Conservation (phyloP, 2,113 vertebrate genomes). For the Labrus mixtus region DNA sequence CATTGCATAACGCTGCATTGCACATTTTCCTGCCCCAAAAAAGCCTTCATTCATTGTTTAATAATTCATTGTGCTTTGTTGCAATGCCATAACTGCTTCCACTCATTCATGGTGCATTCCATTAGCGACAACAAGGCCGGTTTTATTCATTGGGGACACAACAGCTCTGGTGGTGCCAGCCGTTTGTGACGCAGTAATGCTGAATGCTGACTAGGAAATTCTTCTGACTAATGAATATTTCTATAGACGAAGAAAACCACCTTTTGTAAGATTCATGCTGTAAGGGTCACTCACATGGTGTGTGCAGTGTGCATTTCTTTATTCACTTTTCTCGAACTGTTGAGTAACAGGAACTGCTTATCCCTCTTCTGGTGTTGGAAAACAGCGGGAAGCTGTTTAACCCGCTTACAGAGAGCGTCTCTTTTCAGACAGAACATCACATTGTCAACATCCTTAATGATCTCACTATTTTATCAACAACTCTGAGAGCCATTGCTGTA, state of each 20-base stretch:
- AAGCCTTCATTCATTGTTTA: conserved; percentile 44
- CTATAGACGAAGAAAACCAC: conserved; percentile 10
- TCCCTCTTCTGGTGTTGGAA: conserved; percentile 11
- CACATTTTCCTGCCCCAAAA: conserved; percentile 33
- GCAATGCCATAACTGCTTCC: conserved; percentile 23
- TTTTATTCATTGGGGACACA: conserved; percentile 50
- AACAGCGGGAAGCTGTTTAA: conserved; percentile 18
- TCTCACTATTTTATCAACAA: conserved; percentile 16
- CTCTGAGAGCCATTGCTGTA: conserved; percentile 3
- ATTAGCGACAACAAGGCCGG: conserved; percentile 34
- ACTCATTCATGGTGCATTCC: conserved; percentile 29
- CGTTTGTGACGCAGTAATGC: conserved; percentile 39
- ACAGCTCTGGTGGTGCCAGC: conserved; percentile 19
- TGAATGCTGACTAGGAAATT: conserved; percentile 50
- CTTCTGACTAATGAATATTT: conserved; percentile 49
- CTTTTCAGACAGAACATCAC: conserved; percentile 29
- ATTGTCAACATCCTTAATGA: conserved; percentile 13
- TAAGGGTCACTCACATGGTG: conserved; percentile 9
- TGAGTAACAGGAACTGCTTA: conserved; percentile 33
- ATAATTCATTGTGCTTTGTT: conserved; percentile 38
- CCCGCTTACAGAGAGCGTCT: conserved; percentile 35
- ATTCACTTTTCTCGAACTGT: conserved; percentile 4
- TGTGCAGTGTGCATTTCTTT: conserved; percentile 25
- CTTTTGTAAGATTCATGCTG: conserved; percentile 40
- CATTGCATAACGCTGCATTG: conserved; percentile 26